phyloP scores from a whole-genome alignment of 2,888 invertebrate genomes.

The Coecobrya sp. region DNA sequence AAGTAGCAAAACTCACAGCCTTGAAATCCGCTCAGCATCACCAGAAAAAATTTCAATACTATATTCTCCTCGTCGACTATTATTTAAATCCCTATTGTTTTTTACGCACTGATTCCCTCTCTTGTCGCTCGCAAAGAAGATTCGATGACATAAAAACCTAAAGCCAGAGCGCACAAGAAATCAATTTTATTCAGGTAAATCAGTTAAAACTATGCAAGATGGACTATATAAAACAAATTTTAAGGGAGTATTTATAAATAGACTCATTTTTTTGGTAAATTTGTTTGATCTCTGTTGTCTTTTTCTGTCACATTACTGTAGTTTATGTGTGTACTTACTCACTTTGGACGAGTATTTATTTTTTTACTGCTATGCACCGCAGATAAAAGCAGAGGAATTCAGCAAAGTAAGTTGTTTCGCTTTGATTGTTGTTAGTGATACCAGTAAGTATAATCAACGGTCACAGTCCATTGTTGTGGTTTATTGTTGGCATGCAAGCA shows the following conservation, averaged over 20 bases:
- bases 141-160: constrained; percentile 75
- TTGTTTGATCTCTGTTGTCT: constrained; percentile 1
- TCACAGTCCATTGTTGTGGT: constrained; percentile 67
- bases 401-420: constrained; percentile 26
- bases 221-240: constrained; percentile 1
- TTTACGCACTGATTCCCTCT: constrained; percentile 78
- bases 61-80: constrained; percentile 12
- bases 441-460: constrained; percentile 32
- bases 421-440: not conserved
- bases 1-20: constrained; percentile 34
- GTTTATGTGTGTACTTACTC: not conserved
- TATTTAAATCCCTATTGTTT: constrained; percentile 73
- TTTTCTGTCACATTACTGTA: constrained; percentile 30
- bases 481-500: constrained; percentile 36
- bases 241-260: not conserved
- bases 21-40: constrained; percentile 27
- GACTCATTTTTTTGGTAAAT: constrained; percentile 1
- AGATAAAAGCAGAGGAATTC: no score
- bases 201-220: no score
- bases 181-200: constrained; percentile 57
- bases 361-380: not conserved
- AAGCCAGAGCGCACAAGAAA: constrained; percentile 56
- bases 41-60: constrained; percentile 33
- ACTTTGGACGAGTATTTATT: constrained; percentile 27
- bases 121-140: constrained; percentile 61